Percentiles rank a stretch among this genome's conserved stretches.
phyloP scores from a whole-genome alignment of 2,888 invertebrate species.

The Andrena bucephala region DNA sequence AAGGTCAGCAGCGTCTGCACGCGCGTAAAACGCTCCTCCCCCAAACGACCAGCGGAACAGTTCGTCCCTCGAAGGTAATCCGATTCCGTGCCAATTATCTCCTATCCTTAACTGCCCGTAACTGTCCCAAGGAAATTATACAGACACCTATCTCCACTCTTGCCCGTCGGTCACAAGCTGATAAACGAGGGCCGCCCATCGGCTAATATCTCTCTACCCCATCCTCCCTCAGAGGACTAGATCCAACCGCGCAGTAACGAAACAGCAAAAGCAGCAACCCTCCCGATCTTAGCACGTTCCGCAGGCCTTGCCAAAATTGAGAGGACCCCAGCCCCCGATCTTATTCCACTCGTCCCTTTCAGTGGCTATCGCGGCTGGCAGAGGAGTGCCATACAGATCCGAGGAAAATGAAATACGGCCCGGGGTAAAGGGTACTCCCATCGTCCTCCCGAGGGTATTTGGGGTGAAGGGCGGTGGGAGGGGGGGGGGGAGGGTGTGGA shows the following conservation, averaged over 20 bases:
- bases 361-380: constrained; percentile 25
- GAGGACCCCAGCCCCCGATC: constrained; percentile 33
- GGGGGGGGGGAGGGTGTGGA: neutral
- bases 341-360: constrained; percentile 39
- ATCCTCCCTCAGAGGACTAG: constrained; percentile 16
- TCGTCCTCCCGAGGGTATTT: constrained; percentile 48
- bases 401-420: constrained; percentile 60
- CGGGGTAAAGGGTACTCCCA: constrained; percentile 4
- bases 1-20: neutral
- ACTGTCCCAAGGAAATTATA: constrained; percentile 24
- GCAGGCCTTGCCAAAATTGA: neutral
- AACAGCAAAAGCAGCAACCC: constrained; percentile 32
- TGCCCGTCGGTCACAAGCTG: neutral
- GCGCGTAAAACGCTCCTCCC: neutral
- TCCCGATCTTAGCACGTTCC: constrained; percentile 5
- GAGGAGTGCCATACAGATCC: constrained; percentile 19
- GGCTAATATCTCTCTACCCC: constrained; percentile 1
- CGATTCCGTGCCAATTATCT: constrained; percentile 28
- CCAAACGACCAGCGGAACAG: neutral
- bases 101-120: neutral
- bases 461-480: neutral
- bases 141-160: neutral
- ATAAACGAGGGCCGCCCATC: neutral
- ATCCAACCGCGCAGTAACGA: constrained; percentile 16
- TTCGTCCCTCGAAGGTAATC: constrained; percentile 7